phyloP scores from a whole-genome alignment of 2,888 invertebrate species.

The Schizaphis graminum region DNA sequence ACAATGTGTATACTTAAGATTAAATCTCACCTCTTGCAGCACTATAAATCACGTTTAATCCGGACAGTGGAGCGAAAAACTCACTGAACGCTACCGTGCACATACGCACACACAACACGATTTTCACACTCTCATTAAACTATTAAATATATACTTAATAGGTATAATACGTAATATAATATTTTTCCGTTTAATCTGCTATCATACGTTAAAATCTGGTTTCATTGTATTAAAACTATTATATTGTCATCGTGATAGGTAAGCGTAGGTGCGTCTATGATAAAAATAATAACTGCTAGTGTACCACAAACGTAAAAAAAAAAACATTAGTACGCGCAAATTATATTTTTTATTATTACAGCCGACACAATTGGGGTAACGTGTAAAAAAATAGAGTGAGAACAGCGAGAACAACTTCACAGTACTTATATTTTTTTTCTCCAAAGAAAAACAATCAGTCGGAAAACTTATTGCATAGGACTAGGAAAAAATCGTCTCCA shows the following conservation, averaged over 20 bases:
- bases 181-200: neutral
- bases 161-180: neutral
- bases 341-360: neutral
- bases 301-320: neutral
- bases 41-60: conserved; percentile 4
- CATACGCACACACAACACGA: neutral
- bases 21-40: neutral
- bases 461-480: neutral
- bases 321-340: neutral
- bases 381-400: neutral
- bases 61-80: neutral
- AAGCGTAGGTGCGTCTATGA: neutral
- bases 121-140: neutral
- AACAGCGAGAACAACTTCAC: neutral
- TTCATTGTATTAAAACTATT: neutral
- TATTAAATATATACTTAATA: neutral
- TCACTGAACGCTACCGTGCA: neutral
- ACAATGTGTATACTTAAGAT: neutral
- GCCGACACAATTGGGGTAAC: neutral
- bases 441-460: neutral
- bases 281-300: neutral
- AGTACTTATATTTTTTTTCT: neutral
- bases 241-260: neutral
- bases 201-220: neutral
- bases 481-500: neutral